Conservation (phyloP, 2,113 vertebrate species). For the Hiodon tergisus region DNA sequence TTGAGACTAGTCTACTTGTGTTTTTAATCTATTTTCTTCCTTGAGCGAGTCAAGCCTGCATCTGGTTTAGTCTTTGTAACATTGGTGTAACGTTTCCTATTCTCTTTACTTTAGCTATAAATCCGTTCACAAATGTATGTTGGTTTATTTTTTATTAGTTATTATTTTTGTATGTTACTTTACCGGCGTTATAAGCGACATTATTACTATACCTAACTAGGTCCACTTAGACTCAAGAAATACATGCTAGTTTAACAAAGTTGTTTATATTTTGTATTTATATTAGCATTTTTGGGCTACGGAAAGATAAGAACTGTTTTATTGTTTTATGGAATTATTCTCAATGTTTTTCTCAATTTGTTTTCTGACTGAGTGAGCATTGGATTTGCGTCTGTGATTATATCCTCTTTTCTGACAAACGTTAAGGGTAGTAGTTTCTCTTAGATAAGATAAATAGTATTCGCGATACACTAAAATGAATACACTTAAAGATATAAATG, state of each 20-base stretch:
- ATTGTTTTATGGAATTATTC: no score
- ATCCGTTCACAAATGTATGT: no score
- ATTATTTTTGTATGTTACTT: neutral
- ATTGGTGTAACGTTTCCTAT: no score
- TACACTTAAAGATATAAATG: constrained; percentile 15
- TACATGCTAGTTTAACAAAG: no score
- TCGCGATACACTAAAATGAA: neutral
- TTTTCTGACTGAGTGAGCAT: neutral
- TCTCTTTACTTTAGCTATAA: no score
- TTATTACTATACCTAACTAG: no score
- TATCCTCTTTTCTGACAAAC: neutral
- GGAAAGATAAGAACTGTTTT: no score
- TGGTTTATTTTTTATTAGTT: neutral
- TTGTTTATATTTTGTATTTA: no score
- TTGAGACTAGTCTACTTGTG: constrained; percentile 29
- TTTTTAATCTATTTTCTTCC: constrained; percentile 15
- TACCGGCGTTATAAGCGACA: neutral
- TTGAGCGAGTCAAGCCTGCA: constrained; percentile 7
- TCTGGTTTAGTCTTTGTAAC: neutral
- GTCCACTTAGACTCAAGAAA: no score
- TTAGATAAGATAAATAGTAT: neutral
- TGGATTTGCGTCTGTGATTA: neutral
- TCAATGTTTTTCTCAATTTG: neutral
- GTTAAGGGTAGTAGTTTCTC: neutral
- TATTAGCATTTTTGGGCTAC: no score